phyloP scores from a whole-genome alignment of 2,888 invertebrate genomes.

The Mermis nigrescens region DNA sequence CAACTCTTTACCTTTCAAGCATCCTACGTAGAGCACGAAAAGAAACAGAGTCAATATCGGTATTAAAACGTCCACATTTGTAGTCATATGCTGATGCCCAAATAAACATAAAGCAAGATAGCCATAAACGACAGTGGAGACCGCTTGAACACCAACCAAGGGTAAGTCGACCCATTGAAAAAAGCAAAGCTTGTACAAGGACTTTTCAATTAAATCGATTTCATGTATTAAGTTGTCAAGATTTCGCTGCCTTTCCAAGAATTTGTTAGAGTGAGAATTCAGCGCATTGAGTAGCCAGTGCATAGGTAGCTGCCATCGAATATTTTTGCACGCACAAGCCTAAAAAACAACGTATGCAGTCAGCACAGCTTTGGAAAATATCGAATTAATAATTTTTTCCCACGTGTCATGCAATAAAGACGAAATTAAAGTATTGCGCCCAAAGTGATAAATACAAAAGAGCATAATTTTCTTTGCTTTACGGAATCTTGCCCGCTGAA shows the following conservation, averaged over 20 bases:
- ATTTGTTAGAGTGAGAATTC: too few relatives aligned
- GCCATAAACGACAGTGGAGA: background rate
- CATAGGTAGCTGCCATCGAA: conserved; percentile 2
- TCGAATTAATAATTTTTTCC: too few relatives aligned
- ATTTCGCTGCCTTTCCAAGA: too few relatives aligned
- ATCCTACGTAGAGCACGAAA: background rate
- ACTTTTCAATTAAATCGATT: background rate
- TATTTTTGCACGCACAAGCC: background rate
- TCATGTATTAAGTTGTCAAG: background rate
- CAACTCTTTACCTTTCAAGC: too few relatives aligned
- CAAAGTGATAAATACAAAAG: too few relatives aligned
- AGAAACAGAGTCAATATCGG: background rate
- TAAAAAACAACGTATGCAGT: too few relatives aligned
- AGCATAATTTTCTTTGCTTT: too few relatives aligned
- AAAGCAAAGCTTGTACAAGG: background rate
- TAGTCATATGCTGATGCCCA: background rate
- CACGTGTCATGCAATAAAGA: too few relatives aligned
- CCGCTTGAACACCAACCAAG: background rate
- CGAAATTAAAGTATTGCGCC: too few relatives aligned
- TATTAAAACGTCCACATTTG: background rate
- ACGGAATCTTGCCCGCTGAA: too few relatives aligned
- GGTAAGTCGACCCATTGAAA: background rate
- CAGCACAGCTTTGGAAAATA: too few relatives aligned
- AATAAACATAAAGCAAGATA: background rate
- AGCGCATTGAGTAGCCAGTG: background rate